Conservation (phyloP, 2,113 vertebrate species). For the Myrmecobius fasciatus region DNA sequence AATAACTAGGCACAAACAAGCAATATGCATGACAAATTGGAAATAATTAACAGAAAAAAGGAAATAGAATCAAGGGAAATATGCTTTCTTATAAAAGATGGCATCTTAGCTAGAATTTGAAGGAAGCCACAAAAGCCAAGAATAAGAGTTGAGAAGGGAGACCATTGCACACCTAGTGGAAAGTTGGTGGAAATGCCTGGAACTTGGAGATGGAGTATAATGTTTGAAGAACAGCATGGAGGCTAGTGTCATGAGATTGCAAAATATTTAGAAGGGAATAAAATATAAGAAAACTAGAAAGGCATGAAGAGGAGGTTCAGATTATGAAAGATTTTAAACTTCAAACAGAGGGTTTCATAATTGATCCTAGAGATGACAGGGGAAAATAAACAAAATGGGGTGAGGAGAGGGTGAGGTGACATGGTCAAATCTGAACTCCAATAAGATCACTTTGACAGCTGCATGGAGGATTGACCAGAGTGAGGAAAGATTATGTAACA, state of each 20-base stretch:
- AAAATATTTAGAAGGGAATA: background rate
- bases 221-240: background rate
- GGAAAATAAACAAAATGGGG: background rate
- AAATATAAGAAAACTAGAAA: background rate
- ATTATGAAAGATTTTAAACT: background rate
- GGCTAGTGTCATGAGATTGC: background rate
- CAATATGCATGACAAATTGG: too few species aligned
- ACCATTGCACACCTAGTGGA: too few species aligned
- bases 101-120: too few species aligned
- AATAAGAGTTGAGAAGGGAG: too few species aligned
- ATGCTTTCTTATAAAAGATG: too few species aligned
- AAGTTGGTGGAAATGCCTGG: too few species aligned
- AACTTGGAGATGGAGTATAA: background rate
- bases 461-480: background rate
- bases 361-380: background rate
- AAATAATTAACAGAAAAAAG: too few species aligned
- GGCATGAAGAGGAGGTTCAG: background rate
- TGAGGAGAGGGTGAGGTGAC: too few species aligned
- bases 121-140: too few species aligned
- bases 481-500: background rate
- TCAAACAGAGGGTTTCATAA: background rate
- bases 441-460: background rate
- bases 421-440: background rate
- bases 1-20: too few species aligned
- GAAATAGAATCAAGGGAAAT: too few species aligned